Evolutionary conservation across 2,888 invertebrate genomes (phyloP).

Genomic region (Molanna angustata): DNA sequence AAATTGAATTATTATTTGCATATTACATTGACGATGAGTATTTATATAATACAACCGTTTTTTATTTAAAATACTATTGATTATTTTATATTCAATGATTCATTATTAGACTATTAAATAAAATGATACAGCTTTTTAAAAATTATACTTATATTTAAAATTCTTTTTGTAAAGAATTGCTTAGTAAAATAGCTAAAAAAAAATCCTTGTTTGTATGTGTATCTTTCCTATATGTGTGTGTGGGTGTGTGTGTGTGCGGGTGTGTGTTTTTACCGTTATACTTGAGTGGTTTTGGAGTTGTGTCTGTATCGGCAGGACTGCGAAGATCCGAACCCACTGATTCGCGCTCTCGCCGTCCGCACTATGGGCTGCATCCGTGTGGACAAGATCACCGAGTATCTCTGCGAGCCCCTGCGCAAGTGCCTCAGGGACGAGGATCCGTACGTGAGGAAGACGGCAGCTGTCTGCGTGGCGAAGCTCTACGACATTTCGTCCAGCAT

Average conservation of each 20-base stretch:
- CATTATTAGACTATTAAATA: too few species aligned
- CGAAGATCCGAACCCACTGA: slow-evolving; percentile 98
- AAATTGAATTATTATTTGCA: too few species aligned
- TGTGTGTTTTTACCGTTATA: slow-evolving; percentile 3
- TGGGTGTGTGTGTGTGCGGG: background rate
- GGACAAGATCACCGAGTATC: slow-evolving; percentile 99
- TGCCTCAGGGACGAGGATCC: slow-evolving; percentile 95
- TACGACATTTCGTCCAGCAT: slow-evolving; percentile 89
- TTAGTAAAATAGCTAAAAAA: too few species aligned
- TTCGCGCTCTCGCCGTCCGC: slow-evolving; percentile 95
- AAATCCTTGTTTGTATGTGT: too few species aligned
- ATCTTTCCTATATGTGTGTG: background rate
- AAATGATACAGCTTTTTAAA: too few species aligned
- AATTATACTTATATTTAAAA: too few species aligned
- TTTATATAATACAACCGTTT: too few species aligned
- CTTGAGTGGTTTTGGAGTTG: slow-evolving; percentile 12
- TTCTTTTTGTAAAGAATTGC: too few species aligned
- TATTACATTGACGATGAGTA: too few species aligned
- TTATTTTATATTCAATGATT: too few species aligned
- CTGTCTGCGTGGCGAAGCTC: slow-evolving; percentile 98
- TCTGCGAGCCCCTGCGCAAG: slow-evolving; percentile 96
- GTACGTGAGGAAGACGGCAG: slow-evolving; percentile 97
- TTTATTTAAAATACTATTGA: too few species aligned
- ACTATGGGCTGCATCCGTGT: slow-evolving; percentile 99
- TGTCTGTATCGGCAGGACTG: slow-evolving; percentile 71